A percentile compares a stretch with the other conserved stretches of the same genome.
Evolutionary conservation across 2,797 vertebrate genomes (phyloP).

Genomic region (Eulemur coronatus): DNA sequence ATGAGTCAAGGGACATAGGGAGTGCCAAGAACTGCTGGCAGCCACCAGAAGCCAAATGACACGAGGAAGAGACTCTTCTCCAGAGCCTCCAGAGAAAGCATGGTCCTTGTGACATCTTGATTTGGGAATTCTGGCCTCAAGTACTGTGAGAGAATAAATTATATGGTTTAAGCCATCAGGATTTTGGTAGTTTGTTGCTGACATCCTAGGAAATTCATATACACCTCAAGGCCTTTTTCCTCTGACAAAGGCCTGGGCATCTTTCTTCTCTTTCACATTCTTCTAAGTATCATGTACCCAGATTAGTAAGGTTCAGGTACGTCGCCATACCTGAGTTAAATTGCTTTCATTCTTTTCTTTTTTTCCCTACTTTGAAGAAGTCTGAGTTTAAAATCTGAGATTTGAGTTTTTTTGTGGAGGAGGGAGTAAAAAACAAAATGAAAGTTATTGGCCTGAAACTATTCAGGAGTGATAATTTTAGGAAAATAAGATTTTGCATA

Average conservation of each 20-base stretch:
- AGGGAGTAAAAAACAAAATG: not conserved
- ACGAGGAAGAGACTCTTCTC: not conserved
- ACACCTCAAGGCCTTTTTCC: rapidly evolving
- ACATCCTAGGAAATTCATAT: not conserved
- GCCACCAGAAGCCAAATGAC: too few species aligned
- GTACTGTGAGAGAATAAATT: not conserved
- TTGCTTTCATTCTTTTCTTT: not conserved
- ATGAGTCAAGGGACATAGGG: not conserved
- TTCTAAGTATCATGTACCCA: not conserved
- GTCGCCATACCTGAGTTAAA: not conserved
- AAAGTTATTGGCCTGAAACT: not conserved
- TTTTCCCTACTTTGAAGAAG: not conserved
- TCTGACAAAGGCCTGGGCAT: not conserved
- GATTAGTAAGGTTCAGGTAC: not conserved
- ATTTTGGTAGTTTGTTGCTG: not conserved
- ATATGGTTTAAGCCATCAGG: not conserved
- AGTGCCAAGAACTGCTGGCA: not conserved
- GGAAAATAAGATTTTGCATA: not conserved
- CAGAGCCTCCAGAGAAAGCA: not conserved
- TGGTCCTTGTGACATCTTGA: too few species aligned
- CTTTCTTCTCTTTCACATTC: not conserved
- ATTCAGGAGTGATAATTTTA: not conserved
- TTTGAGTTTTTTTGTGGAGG: not conserved
- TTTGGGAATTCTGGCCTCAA: not conserved
- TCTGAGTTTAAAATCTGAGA: not conserved